phyloP scores from a whole-genome alignment of 2,113 vertebrate species.

The Ramphastos sulfuratus region DNA sequence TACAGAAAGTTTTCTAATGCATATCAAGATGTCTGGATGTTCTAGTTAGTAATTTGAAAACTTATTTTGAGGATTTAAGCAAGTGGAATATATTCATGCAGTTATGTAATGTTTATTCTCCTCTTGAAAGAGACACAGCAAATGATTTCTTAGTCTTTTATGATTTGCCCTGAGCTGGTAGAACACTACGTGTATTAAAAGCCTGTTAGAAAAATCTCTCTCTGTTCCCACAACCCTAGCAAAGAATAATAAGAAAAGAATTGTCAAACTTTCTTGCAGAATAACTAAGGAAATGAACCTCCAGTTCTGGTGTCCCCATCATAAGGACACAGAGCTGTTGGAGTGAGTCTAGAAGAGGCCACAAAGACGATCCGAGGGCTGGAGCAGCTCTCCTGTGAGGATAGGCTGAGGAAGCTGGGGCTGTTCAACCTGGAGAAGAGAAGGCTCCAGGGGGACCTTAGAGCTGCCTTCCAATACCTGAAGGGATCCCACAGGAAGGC shows the following conservation, averaged over 20 bases:
- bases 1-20: background rate
- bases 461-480: too few species aligned
- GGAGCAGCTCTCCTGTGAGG: too few species aligned
- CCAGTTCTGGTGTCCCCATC: too few species aligned
- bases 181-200: background rate
- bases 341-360: too few species aligned
- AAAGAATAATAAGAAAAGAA: background rate
- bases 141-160: background rate
- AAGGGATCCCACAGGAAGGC: too few species aligned
- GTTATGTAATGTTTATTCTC: background rate
- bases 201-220: background rate
- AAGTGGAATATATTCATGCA: background rate
- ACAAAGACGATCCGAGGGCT: too few species aligned
- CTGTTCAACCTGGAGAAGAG: too few species aligned
- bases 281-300: background rate
- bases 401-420: too few species aligned
- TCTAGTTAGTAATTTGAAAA: background rate
- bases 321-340: too few species aligned
- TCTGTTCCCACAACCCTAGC: background rate
- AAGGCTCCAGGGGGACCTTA: too few species aligned
- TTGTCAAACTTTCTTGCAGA: background rate
- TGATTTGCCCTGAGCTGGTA: background rate
- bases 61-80: background rate
- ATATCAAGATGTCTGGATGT: background rate
- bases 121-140: background rate